Conservation (phyloP, 2,113 vertebrate genomes). For the Cnemophilus loriae region DNA sequence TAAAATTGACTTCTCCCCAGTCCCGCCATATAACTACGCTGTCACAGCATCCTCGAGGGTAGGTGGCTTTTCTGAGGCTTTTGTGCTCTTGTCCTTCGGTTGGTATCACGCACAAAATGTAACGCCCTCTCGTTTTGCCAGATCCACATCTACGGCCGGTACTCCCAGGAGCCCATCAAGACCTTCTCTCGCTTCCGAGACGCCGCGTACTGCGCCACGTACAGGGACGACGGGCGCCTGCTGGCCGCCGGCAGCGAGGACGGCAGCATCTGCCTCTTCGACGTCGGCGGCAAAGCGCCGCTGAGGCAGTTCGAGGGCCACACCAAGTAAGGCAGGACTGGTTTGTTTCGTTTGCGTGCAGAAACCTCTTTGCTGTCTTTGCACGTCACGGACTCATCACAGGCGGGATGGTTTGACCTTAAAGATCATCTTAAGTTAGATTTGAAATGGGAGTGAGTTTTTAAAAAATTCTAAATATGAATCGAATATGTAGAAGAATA, state of each 20-base stretch:
- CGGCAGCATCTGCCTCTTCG: slow-evolving; percentile 83
- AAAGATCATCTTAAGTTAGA: background rate
- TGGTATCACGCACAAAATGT: accelerated
- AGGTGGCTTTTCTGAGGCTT: background rate
- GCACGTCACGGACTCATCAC: accelerated
- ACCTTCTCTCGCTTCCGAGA: slow-evolving; percentile 90
- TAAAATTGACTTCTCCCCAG: slow-evolving; percentile 86
- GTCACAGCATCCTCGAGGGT: slow-evolving; percentile 95
- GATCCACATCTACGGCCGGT: slow-evolving; percentile 92
- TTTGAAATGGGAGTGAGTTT: background rate
- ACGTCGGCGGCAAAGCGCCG: slow-evolving; percentile 81
- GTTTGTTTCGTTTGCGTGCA: accelerated
- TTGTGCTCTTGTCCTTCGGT: accelerated
- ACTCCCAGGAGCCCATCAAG: slow-evolving; percentile 90
- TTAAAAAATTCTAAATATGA: background rate
- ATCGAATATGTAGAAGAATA: background rate
- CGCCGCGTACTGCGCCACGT: slow-evolving; percentile 86
- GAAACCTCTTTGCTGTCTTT: background rate
- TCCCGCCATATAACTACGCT: slow-evolving; percentile 87
- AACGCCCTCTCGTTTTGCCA: slow-evolving; percentile 13
- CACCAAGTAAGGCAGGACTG: slow-evolving; percentile 78
- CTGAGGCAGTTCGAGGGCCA: slow-evolving; percentile 89
- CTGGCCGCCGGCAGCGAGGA: slow-evolving; percentile 91
- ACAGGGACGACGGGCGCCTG: slow-evolving; percentile 86
- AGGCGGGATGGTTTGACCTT: accelerated